Base-by-base conservation (phyloP, 2,888 invertebrate species). In the Hemaris fuciformis region DNA sequence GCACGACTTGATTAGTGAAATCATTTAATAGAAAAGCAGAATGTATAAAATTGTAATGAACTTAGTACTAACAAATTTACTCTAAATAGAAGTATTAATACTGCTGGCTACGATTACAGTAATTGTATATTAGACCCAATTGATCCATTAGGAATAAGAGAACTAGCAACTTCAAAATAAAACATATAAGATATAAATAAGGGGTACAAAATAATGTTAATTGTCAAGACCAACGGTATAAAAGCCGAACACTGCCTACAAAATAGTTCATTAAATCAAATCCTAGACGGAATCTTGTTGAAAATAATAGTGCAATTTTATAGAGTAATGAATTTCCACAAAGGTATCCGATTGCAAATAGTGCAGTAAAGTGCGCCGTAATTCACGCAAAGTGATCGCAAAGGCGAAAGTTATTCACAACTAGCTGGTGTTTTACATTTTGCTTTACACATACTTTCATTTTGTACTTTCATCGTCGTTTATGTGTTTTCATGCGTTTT, bases 311-410 rank as follows among this genome's bases (percentile, higher is more conserved):
- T 23, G 41, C 66, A 74, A 78, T 77, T 67, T 66, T 34, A 64
- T 63, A 71, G 72, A 77, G 65, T 66, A 71, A 79, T 71, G 69
- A 71, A 67, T 46, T 67, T 57, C 63, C 65, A 71, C 62, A 66
- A 65, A 66, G 70, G 59, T 65, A 64, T 66, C 63, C 71, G 73
- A 78, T 77, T 69, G 66, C 68, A 70, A 72, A 74, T 70, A 70
- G 66, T 68, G 65, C 48, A 59, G 69, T 67, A 70, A 74, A 77
- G 77, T 76, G 77, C 74, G 72, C 72, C 73, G 72, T 78, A 75
- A 70, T 68, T 79, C 70, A 77, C 66, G 62, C 66, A 20, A 53
- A 60, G 69, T 69, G 71, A 69, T 76, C 65, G 25, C 60, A 53
- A 53, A 15, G 48, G 67, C 61, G 75, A 74, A 74, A 74, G 75